These are phyloP conservation scores for Phataginus tetradactyla DNA, from an alignment of 2,797 vertebrate genomes.

Conservation along the genomic window DNA sequence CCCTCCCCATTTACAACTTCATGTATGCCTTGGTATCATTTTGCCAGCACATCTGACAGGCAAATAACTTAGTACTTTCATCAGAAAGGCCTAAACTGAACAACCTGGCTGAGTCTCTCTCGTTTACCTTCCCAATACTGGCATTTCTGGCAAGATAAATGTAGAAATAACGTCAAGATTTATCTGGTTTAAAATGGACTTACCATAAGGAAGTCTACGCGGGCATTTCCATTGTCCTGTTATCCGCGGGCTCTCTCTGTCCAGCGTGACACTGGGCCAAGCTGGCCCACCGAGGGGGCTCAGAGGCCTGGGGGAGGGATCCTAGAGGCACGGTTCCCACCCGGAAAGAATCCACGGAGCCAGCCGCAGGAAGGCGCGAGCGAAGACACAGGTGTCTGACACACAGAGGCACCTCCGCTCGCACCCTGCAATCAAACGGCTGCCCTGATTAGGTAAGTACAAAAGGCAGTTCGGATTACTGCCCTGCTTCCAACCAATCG, in stretches of 20 bases:
- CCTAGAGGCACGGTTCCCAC: not conserved
- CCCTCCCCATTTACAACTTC: not conserved
- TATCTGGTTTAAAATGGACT: conserved; percentile 58
- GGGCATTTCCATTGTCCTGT: conserved; percentile 45
- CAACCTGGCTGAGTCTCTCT: not conserved
- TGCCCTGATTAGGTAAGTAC: conserved; percentile 73
- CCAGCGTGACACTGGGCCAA: not conserved
- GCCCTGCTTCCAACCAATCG: conserved; percentile 87
- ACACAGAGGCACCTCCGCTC: conserved; percentile 68
- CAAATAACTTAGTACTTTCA: not conserved
- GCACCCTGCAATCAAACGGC: conserved; percentile 62
- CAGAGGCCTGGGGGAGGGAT: not conserved
- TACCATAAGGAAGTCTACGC: conserved; percentile 77
- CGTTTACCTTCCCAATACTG: not conserved
- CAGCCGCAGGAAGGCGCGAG: not conserved
- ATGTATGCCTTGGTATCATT: not conserved
- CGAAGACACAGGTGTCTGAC: conserved; percentile 83
- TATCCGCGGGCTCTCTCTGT: not conserved
- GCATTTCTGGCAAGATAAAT: not conserved
- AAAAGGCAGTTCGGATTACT: conserved; percentile 87
- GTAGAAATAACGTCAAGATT: fast-evolving
- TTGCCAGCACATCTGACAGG: not conserved
- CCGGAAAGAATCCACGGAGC: not conserved
- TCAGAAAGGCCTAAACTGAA: not conserved
- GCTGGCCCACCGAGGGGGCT: not conserved